Evolutionary conservation across 2,113 vertebrate species (phyloP), one percentile per base, ranked within the genome.

Genomic region (Dasyprocta punctata): DNA sequence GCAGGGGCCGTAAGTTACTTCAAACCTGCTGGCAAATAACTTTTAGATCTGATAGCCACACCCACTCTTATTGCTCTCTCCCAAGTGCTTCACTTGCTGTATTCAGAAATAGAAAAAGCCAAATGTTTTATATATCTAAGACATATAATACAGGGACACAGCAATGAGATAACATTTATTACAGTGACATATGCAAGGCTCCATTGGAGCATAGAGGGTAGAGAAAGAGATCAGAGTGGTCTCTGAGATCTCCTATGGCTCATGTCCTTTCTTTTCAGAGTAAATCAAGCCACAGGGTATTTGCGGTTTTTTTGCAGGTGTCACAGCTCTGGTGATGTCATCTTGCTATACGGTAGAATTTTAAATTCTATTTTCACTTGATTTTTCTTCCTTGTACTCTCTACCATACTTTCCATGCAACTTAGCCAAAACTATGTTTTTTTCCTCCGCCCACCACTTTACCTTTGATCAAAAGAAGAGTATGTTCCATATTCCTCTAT

Each of bases 1-100:
- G 7, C 58, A 81, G 44, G 77, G 9, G 11, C 60, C 58, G 33
- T 82, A 60, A 56, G 92, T 95, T 92, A 92, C 41, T 71, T 92
- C 38, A 84, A 44, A 92, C 61, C 30, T 73, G 3, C 52, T 73
- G 41, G 87, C 26, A 95, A 93, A 80, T 56, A 96, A 38, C 16
- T 47, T 92, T 36, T 20, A 77, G 80, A 82, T 95, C 36, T 20
- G 54, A 2, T 71, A 49, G 41, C 28, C n/a, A 44, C 33, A 69
- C 24, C 78, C 1, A 84, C 0, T 22, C 8, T 17, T 17, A 38
- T 4, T 52, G 3, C 4, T 89, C 24, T 81, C 13, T 85, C 5
- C 17, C 2, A 7, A 26, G 17, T 41, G 11, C 6, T 86, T 89
- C 26, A 86, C 92, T 88, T 88, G 77, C 71, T 82, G 33, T 11